Base-by-base conservation (phyloP, 2,797 vertebrate genomes). In the Lepus oiostolus region DNA sequence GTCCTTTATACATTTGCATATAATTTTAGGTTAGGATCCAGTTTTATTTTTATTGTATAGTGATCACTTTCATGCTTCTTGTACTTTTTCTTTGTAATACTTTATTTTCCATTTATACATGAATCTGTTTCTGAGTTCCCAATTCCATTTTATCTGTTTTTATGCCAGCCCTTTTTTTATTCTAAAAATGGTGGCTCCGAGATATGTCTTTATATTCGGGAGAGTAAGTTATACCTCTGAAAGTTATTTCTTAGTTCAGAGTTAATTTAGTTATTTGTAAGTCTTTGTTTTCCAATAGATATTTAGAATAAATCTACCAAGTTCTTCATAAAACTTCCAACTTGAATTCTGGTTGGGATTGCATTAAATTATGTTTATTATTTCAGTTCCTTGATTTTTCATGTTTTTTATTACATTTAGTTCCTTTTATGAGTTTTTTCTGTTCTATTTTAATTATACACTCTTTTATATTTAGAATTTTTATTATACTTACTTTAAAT, bases 261-360 rank as follows among this genome's bases (percentile, higher is more conserved):
- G 82, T 94, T 62, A 90, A 47, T 8, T 71, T 76, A 85, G 14
- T 3, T 70, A 38, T 12, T 54, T 26, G 58, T n/a, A 85, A 58
- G 32, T 67, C 22, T 63, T 71, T 86, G 54, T 79, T 47, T 17
- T 91, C 77, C 76, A 91, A 47, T 42, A 32, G 35, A 79, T 7
- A 50, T 79, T 96, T 87, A 93, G 52, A 74, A 63, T 77, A 90
- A 74, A 54, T 9, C 38, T 84, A 77, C 24, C 47, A 52, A 85
- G 5, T 63, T 87, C 32, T 67, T 82, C 52, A 63, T 70, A 84
- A 84, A 87, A 84, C 30, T 38, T 71, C 22, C 85, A 67, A 24
- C 60, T 70, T 67, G 17, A 68, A 79, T 84, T 94, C 94, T 32
- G 7, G 83, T 60, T 50, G 16, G 2, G 12, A 75, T 87, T 75